Evolutionary conservation across 2,888 invertebrate species (phyloP).

Genomic region (Sylvicola cinctus): DNA sequence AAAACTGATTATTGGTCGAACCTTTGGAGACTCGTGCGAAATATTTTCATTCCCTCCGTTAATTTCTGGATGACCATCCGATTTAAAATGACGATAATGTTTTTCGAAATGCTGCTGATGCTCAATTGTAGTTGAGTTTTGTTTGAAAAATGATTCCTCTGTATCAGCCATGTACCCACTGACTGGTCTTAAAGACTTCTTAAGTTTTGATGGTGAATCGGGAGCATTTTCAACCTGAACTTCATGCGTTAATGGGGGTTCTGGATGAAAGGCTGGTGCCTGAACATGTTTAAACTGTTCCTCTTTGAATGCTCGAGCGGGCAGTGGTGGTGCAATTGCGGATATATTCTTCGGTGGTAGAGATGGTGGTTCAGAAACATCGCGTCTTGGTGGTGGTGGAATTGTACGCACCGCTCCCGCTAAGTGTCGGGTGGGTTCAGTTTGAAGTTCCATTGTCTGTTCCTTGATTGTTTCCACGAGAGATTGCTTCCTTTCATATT

Average conservation of each 20-base stretch:
- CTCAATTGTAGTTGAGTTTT: too few species aligned
- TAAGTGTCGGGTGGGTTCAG: conserved; percentile 30
- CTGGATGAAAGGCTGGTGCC: conserved; percentile 5
- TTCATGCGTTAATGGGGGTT: not conserved
- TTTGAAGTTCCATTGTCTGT: conserved; percentile 28
- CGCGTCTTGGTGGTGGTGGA: conserved; percentile 21
- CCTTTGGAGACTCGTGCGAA: too few species aligned
- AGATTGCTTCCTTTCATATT: conserved; percentile 27
- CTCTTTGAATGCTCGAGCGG: conserved; percentile 14
- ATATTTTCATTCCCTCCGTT: too few species aligned
- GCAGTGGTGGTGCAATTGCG: conserved; percentile 24
- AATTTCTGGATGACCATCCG: too few species aligned
- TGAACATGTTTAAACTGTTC: conserved; percentile 12
- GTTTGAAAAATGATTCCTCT: conserved; percentile 31
- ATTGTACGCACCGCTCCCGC: conserved; percentile 33
- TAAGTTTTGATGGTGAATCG: conserved; percentile 29
- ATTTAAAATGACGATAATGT: too few species aligned
- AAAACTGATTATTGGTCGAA: too few species aligned
- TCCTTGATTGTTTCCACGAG: conserved; percentile 34
- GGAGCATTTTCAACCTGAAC: conserved; percentile 5
- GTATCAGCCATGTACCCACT: conserved; percentile 53
- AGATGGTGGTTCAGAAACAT: conserved; percentile 18
- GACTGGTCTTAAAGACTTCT: conserved; percentile 25
- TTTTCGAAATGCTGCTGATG: too few species aligned
- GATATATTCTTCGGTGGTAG: conserved; percentile 23